Base-by-base conservation (phyloP, 2,888 invertebrate species). In the Cataglyphis altisquamis region DNA sequence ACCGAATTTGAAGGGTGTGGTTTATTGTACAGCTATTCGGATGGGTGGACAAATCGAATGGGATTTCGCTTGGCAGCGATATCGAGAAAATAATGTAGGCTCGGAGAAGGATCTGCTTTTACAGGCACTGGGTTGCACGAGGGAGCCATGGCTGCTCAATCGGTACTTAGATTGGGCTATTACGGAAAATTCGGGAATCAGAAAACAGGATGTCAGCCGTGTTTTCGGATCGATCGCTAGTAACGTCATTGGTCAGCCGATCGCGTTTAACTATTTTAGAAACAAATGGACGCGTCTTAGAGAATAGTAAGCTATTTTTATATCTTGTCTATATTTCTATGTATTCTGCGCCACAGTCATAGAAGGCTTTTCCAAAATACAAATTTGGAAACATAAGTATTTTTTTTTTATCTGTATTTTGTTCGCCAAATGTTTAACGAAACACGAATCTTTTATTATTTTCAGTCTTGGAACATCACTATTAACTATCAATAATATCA, bases 51-150 rank as follows among this genome's bases (percentile, higher is more conserved):
- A 97, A 88, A 95, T 96, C 0, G 98, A 98, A 93, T 99, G 99
- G 99, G 96, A 97, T 86, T 99, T 98, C 94, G 97, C 97, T 0
- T 98, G 98, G 97, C 96, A 97, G 67, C 96, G 97, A 45, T 98
- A 98, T 93, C 94, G 96, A 55, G 96, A 96, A 4, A 96, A 98
- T 1, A 97, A 97, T 87, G 97, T 98, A 0, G 98, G 98, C 0
- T 97, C 97, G 0, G 98, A 99, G 94, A 97, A 98, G 90, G 97
- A 97, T 88, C 95, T 97, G 10, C 95, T 99, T 10, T 95, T 98
- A 18, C 96, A 96, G 8, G 97, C 98, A 0, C 95, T 99, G 18
- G 98, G 98, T 0, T 99, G 99, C 92, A 97, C 98, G 0, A 95
- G 97, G 82, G 97, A 98, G 88, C 97, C 97, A 0, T 98, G 98